Evolutionary conservation across 2,113 vertebrate species (phyloP).

Genomic region (Hyaena hyaena): DNA sequence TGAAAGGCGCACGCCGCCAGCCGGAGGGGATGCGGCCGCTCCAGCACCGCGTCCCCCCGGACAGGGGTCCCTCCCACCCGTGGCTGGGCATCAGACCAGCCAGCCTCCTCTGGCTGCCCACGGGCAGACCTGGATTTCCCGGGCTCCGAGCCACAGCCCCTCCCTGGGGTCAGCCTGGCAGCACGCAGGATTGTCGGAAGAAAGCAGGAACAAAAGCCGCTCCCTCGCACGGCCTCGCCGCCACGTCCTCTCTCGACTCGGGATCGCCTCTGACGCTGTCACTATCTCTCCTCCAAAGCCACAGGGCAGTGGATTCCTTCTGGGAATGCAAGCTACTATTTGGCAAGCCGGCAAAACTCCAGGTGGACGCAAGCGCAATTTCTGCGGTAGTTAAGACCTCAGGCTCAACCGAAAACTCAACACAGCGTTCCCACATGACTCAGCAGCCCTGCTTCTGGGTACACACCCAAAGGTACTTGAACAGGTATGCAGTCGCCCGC

Average conservation of each 20-base stretch:
- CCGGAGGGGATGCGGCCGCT: accelerated
- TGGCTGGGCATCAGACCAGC: accelerated
- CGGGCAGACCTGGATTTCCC: neutral
- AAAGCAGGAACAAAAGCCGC: neutral
- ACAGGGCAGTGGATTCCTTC: neutral
- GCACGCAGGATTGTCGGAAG: neutral
- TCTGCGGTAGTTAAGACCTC: neutral
- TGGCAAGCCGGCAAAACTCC: constrained; percentile 38
- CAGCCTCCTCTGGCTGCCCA: neutral
- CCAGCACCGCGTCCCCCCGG: accelerated
- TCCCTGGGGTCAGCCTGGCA: neutral
- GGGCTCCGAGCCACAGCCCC: neutral
- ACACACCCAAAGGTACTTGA: accelerated
- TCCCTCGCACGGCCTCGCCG: accelerated
- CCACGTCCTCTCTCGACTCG: neutral
- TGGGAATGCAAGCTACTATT: neutral
- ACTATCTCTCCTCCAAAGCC: neutral
- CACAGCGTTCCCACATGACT: accelerated
- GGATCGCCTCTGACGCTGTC: neutral
- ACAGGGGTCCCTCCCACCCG: accelerated
- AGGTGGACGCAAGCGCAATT: neutral
- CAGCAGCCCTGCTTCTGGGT: neutral
- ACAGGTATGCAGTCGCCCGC: accelerated
- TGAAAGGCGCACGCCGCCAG: neutral
- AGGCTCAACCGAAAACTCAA: neutral